Evolutionary conservation across 2,797 vertebrate genomes (phyloP).

Genomic region (Sphenodon punctatus): DNA sequence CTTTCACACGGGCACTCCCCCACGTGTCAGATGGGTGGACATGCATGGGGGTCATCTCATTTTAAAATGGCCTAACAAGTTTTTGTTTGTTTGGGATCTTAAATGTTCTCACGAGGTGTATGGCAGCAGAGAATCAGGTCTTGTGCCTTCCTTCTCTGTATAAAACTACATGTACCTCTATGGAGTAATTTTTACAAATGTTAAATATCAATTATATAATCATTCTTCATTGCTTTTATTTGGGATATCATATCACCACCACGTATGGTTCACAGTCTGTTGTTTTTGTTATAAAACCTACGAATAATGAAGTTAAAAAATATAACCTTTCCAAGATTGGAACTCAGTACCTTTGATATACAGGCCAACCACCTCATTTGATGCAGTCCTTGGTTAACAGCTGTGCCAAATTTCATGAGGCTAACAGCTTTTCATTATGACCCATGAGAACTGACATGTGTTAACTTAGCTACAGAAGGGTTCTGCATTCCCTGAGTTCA

Average conservation of each 20-base stretch:
- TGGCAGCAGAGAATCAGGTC: background rate
- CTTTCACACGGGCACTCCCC: too few relatives aligned
- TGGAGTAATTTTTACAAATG: background rate
- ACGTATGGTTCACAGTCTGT: background rate
- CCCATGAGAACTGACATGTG: conserved; percentile 51
- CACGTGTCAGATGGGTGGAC: too few relatives aligned
- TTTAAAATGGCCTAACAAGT: too few relatives aligned
- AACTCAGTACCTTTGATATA: conserved; percentile 52
- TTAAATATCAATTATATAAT: background rate
- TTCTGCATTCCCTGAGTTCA: conserved; percentile 57
- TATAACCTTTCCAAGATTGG: conserved; percentile 52
- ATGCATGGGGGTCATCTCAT: too few relatives aligned
- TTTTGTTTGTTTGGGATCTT: too few relatives aligned
- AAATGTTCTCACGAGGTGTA: background rate
- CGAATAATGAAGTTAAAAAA: conserved; percentile 49
- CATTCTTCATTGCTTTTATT: conserved; percentile 16
- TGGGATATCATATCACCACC: conserved; percentile 3
- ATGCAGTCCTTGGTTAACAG: conserved; percentile 58
- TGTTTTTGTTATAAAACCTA: background rate
- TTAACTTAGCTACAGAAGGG: conserved; percentile 63
- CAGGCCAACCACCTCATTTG: conserved; percentile 55
- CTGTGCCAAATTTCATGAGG: conserved; percentile 60
- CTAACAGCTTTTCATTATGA: conserved; percentile 61
- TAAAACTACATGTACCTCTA: background rate
- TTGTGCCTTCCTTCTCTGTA: background rate